Base-by-base conservation (phyloP, 2,113 vertebrate species). In the Paracanthobrama guichenoti region DNA sequence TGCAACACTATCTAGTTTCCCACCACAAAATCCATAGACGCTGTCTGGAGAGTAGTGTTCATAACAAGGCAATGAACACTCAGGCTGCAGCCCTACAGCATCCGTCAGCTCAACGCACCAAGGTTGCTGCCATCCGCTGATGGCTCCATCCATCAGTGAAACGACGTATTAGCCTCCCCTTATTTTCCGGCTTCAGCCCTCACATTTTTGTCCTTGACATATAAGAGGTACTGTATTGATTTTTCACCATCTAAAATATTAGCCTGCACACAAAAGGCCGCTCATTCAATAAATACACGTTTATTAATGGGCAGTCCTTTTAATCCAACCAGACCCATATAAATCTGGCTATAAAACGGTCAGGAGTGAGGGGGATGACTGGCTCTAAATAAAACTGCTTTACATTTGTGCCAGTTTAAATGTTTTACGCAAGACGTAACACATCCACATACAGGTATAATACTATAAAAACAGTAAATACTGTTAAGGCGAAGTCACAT, bases 21-120 rank as follows among this genome's bases (percentile, higher is more conserved):
- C 26, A 84, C 72, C 71, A 76, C 57, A 64, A 64, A 76, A 84
- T 84, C 80, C 64, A 82, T 82, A 72, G 80, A 69, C 14, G 57
- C 31, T 18, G 72, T 62, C 80, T 71, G 22, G 59, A 82, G 57
- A 86, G 72, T 75, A 22, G 50, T 62, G 50, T 48, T 83, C 71
- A 86, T 88, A 86, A 88, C 87, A 84, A 84, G 85, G 79, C 73
- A 84, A 86, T 88, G 87, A 86, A 79, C 59, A 86, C 81, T 86
- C 67, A 50, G 44, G 85, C 48, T 6, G n/a, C 48, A 55, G 55
- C 48, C 35, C 69, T 18, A 64, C 71, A 24, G 82, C 86, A 87
- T 87, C 82, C 48, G 76, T 86, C 79, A 88, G 79, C 39, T 50
- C 85, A 57, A 50, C 71, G 77, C 53, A 66, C 71, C 88, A 83